Evolutionary conservation across 2,888 invertebrate genomes (phyloP), one percentile per base, ranked within the genome.

Genomic region (Sussaba pulchella): DNA sequence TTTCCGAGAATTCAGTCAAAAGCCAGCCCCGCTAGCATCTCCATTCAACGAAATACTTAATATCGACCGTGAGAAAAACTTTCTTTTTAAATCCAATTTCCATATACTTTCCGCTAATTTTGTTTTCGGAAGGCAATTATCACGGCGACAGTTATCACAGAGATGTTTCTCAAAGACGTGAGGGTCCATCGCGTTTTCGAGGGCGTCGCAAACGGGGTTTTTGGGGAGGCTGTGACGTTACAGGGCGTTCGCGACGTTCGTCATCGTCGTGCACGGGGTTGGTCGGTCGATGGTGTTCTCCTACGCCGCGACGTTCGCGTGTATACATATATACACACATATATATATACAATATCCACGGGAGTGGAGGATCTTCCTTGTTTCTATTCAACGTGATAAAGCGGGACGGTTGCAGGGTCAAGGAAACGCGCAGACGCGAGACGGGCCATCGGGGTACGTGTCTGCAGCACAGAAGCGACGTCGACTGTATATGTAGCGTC

Each of bases 191-290:
- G 83, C 71, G 78, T 83, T 84, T 26, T 71, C 69, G 87, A 85
- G 86, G 86, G 87, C 86, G 88, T 87, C 85, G 88, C 66, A 72
- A 87, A n/a, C n/a, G n/a, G 84, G 87, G 85, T 83, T 88, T 89
- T 88, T 82, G 86, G 88, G 89, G 89, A 89, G n/a, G n/a, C n/a
- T n/a, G 52, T 52, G 80, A 63, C 54, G 69, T 74, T 89, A 88
- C 87, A 90, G 91, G 91, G 91, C 91, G 91, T n/a, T 91, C 92
- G 89, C 91, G 89, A 91, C 91, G 91, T 91, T 89, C 91, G 90
- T 92, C 92, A 92, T 90, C 87, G 89, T 83, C 85, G 80, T 72
- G 72, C 86, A 81, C 84, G 88, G 87, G 89, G 90, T 90, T 89
- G 90, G 89, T 89, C 86, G 89, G 88, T 86, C 87, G 84, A 81